Conservation (phyloP, 2,113 vertebrate genomes). For the pig (Sus scrofa) region DNA sequence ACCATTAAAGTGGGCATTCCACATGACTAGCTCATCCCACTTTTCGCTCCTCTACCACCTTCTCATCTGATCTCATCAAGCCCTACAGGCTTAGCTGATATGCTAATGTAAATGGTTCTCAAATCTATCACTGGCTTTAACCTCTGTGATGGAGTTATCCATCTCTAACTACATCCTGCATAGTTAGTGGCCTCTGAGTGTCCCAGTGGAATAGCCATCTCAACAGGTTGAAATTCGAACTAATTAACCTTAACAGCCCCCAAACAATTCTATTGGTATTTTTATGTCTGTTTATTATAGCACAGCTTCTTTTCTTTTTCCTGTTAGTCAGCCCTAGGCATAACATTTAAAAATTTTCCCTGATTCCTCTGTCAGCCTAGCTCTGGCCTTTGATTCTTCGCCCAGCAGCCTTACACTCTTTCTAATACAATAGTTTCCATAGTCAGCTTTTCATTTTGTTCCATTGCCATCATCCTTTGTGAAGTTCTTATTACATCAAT, state of each 20-base stretch:
- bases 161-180: not conserved
- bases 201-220: not conserved
- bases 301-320: not conserved
- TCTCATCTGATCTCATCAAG: not conserved
- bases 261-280: not conserved
- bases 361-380: not conserved
- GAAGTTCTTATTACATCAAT: not conserved
- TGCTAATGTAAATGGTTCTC: not conserved
- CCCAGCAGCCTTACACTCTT: not conserved
- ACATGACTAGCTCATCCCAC: too few species aligned
- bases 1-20: not conserved
- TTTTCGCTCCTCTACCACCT: not conserved
- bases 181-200: not conserved
- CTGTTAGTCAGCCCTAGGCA: not conserved
- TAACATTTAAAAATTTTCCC: not conserved
- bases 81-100: not conserved
- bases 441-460: not conserved
- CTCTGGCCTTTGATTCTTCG: not conserved
- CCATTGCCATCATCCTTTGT: not conserved
- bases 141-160: not conserved
- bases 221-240: not conserved
- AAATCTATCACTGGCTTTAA: not conserved
- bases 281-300: not conserved
- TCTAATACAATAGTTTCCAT: conserved; percentile 34
- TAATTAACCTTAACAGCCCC: not conserved